Base-by-base conservation (phyloP, 2,797 vertebrate genomes). In the Morus bassanus region DNA sequence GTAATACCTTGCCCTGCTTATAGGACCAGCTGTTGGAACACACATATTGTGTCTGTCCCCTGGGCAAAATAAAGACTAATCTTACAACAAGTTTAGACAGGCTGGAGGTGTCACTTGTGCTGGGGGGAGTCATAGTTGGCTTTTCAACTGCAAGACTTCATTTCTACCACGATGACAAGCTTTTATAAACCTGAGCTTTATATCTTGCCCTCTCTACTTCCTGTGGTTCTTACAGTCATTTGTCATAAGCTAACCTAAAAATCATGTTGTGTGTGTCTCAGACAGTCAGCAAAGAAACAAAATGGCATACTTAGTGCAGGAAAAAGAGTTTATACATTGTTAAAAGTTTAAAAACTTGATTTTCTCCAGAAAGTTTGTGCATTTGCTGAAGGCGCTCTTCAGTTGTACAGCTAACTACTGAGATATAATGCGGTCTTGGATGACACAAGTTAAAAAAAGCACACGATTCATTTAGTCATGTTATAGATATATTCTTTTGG, bases 121-220 rank as follows among this genome's bases (percentile, higher is more conserved):
- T 88, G 65, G n/a, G 96, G 82, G 80, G 73, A 96, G 35, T 33
- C 17, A 6, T 22, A 84, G n/a, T 7, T 87, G 85, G 35, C 41
- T 97, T 95, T 95, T 92, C 90, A 91, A 37, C 69, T 43, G 35
- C 54, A 91, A 78, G 45, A 39, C 43, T 92, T 87, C 89, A 84
- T 81, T 97, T 94, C 85, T 39, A 25, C 50, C 23, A 18, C 19
- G 79, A 74, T 46, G 78, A 95, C 63, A 96, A 48, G 91, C 50
- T 88, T 90, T 86, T 85, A 86, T 43, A 89, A 94, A 92, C 72
- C 53, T 82, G 57, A 81, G 83, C 83, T 96, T 96, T 93, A 3
- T 86, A 88, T 68, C 61, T 76, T 77, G 53, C 73, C 79, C 70
- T 95, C 85, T 89, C 73, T 83, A 48, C 60, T 69, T 94, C 27